phyloP scores from a whole-genome alignment of 2,888 invertebrate species.

The Ormyrus rosae region DNA sequence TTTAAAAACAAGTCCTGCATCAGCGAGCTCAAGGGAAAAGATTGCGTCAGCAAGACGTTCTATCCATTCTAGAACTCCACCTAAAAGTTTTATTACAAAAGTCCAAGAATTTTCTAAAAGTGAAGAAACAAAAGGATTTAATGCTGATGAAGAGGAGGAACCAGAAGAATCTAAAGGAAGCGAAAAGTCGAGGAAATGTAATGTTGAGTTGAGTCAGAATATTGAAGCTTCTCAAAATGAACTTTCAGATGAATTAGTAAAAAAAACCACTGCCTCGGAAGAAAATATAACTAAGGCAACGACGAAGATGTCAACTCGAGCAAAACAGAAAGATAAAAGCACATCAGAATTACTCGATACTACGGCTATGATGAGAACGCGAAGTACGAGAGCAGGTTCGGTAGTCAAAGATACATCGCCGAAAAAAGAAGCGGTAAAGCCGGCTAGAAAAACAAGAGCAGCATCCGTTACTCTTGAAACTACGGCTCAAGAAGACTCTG shows the following conservation, averaged over 20 bases:
- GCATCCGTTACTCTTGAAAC: slow-evolving; percentile 17
- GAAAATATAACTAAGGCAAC: not conserved
- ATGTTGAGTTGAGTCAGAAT: too few relatives aligned
- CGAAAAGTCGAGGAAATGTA: not conserved
- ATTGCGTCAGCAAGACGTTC: too few relatives aligned
- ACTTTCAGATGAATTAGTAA: not conserved
- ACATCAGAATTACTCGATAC: not conserved
- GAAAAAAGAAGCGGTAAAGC: not conserved
- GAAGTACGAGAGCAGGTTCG: slow-evolving; percentile 28
- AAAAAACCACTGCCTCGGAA: not conserved
- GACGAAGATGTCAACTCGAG: slow-evolving; percentile 1
- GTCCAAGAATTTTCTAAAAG: too few relatives aligned
- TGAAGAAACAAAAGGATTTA: too few relatives aligned
- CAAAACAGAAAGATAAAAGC: slow-evolving; percentile 12
- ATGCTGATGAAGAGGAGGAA: not conserved
- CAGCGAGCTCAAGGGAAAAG: too few relatives aligned
- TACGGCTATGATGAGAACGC: not conserved
- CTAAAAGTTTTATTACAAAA: too few relatives aligned
- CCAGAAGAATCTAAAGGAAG: not conserved
- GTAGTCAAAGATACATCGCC: slow-evolving; percentile 55
- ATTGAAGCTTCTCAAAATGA: too few relatives aligned
- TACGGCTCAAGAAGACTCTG: not conserved
- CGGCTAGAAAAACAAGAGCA: slow-evolving; percentile 35
- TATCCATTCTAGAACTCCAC: too few relatives aligned
- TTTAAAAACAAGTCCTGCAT: too few relatives aligned